Conservation (phyloP, 2,888 invertebrate genomes). For the Trachelus iudaicus region DNA sequence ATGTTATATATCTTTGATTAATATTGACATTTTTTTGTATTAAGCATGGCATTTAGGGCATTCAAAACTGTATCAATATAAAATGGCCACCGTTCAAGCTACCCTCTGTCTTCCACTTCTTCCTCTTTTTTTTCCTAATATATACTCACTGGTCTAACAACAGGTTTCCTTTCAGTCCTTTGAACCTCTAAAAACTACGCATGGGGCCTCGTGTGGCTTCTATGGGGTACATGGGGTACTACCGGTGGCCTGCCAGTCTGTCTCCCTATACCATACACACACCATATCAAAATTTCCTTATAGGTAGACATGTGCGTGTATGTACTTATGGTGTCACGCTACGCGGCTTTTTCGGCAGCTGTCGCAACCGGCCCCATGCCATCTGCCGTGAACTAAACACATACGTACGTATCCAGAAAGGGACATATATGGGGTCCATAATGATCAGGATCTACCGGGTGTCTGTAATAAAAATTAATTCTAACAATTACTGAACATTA, state of each 20-base stretch:
- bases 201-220: conserved; percentile 22
- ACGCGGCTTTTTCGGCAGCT: conserved; percentile 47
- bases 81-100: not conserved
- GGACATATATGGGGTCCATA: not conserved
- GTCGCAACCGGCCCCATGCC: conserved; percentile 47
- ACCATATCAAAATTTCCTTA: not conserved
- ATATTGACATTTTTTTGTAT: not conserved
- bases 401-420: not conserved
- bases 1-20: not conserved
- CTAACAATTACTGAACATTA: not conserved
- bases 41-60: not conserved
- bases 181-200: conserved; percentile 27
- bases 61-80: not conserved
- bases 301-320: not conserved
- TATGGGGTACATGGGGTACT: conserved; percentile 18
- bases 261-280: not conserved
- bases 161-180: conserved; percentile 34
- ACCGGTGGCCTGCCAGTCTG: not conserved
- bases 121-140: not conserved
- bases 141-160: conserved; percentile 15
- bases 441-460: not conserved
- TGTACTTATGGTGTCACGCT: conserved; percentile 28
- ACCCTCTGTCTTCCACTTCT: not conserved
- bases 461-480: not conserved
- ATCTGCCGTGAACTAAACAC: conserved; percentile 47